Percentiles rank a stretch among this genome's conserved stretches.
Conservation (phyloP, 1,140 invertebrate species). For the Panulirus ornatus region DNA sequence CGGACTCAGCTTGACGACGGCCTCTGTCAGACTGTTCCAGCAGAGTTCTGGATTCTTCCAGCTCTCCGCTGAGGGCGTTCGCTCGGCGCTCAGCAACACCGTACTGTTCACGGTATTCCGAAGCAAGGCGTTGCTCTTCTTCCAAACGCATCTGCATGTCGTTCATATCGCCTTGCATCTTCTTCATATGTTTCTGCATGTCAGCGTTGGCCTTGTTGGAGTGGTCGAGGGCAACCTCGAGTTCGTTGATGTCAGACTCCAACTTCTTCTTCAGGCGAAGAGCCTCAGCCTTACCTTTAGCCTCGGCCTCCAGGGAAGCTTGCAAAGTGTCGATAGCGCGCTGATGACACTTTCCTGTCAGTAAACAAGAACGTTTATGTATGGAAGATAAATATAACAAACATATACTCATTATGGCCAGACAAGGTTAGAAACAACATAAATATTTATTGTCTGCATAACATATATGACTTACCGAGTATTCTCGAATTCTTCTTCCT, state of each 20-base stretch:
- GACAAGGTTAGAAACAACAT: too few species aligned
- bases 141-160: slow-evolving; percentile 83
- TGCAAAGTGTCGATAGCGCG: slow-evolving; percentile 46
- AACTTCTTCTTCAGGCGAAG: slow-evolving; percentile 56
- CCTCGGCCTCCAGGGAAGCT: slow-evolving; percentile 43
- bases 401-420: not conserved
- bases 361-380: slow-evolving; percentile 77
- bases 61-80: slow-evolving; percentile 79
- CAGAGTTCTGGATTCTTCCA: slow-evolving; percentile 81
- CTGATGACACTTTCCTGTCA: slow-evolving; percentile 74
- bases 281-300: slow-evolving; percentile 58
- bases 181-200: slow-evolving; percentile 81
- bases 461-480: slow-evolving; percentile 77
- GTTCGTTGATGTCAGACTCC: slow-evolving; percentile 60
- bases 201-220: slow-evolving; percentile 80
- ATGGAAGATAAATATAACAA: not conserved
- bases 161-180: slow-evolving; percentile 81
- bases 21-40: slow-evolving; percentile 82
- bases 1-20: slow-evolving; percentile 80
- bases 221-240: slow-evolving; percentile 80
- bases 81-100: slow-evolving; percentile 72
- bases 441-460: not conserved
- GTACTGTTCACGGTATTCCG: slow-evolving; percentile 43
- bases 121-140: slow-evolving; percentile 79
- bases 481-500: slow-evolving; percentile 57